These are phyloP conservation scores for Drosophila baimaii DNA, from an alignment of 1,140 invertebrate species.

Conservation along the genomic window DNA sequence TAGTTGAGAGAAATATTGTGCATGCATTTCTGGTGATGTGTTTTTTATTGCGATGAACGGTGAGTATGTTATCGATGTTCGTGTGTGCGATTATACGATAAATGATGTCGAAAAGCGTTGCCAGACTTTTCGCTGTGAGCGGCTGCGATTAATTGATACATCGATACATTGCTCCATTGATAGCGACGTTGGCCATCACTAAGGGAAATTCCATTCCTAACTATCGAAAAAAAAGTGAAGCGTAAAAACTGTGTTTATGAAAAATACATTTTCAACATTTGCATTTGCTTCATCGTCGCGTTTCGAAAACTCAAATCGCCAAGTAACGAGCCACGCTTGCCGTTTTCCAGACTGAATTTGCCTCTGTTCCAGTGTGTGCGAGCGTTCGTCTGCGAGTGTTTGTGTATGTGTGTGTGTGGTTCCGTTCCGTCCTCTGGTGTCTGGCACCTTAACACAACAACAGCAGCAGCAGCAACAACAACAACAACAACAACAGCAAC, in stretches of 20 bases:
- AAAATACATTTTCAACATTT: slow-evolving; percentile 47
- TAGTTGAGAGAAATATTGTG: no score
- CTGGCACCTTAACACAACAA: slow-evolving; percentile 49
- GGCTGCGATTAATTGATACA: neutral
- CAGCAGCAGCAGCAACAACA: slow-evolving; percentile 37
- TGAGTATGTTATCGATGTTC: no score
- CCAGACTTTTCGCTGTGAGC: no score
- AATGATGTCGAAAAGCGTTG: no score
- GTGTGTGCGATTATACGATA: no score
- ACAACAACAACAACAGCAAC: slow-evolving; percentile 32
- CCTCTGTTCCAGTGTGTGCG: slow-evolving; percentile 30
- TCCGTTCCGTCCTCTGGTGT: slow-evolving; percentile 53
- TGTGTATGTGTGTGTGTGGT: slow-evolving; percentile 22
- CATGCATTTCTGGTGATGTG: no score
- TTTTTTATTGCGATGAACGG: no score
- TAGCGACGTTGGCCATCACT: neutral
- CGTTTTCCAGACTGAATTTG: slow-evolving; percentile 39
- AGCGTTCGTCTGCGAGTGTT: slow-evolving; percentile 24
- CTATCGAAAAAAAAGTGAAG: slow-evolving; percentile 74
- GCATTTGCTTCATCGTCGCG: slow-evolving; percentile 50
- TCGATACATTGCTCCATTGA: neutral
- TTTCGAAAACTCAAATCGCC: slow-evolving; percentile 30
- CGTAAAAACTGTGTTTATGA: slow-evolving; percentile 74
- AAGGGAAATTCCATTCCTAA: slow-evolving; percentile 4
- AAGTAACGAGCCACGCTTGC: slow-evolving; percentile 37